Evolutionary conservation across 2,888 invertebrate genomes (phyloP).

Genomic region (Diogma glabrata): DNA sequence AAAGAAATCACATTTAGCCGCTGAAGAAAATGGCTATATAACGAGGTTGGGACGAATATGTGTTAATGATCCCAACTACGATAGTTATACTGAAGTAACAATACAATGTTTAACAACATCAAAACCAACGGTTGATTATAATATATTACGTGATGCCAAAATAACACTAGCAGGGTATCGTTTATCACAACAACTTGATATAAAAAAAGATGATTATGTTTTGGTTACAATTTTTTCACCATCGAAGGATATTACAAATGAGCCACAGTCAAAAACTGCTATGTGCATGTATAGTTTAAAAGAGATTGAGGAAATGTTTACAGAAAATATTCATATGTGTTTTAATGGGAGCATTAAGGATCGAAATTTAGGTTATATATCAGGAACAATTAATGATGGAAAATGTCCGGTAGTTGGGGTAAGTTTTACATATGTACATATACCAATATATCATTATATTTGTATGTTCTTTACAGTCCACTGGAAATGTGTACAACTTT

Average conservation of each 20-base stretch:
- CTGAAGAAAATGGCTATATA: conserved; percentile 82
- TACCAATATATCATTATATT: too few relatives aligned
- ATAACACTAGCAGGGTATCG: conserved; percentile 75
- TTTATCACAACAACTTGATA: conserved; percentile 68
- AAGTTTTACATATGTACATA: too few relatives aligned
- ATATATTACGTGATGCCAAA: conserved; percentile 87
- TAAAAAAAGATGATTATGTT: conserved; percentile 67
- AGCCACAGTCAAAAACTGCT: conserved; percentile 73
- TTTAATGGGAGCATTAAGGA: conserved; percentile 90
- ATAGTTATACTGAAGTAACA: conserved; percentile 94
- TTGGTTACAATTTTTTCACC: conserved; percentile 83
- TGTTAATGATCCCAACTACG: conserved; percentile 88
- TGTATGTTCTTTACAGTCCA: conserved; percentile 40
- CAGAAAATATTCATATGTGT: conserved; percentile 95
- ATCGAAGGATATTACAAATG: conserved; percentile 77
- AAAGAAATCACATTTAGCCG: conserved; percentile 79
- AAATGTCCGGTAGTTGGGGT: conserved; percentile 78
- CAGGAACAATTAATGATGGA: conserved; percentile 81
- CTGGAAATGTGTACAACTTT: conserved; percentile 84
- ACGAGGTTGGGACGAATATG: conserved; percentile 86
- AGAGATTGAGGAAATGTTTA: conserved; percentile 85
- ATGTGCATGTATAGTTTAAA: conserved; percentile 86
- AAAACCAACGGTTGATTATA: conserved; percentile 54
- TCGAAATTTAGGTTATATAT: conserved; percentile 84
- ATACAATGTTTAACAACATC: conserved; percentile 61